Evolutionary conservation across 1,140 invertebrate genomes (phyloP).

Genomic region (Heliconius melpomene): DNA sequence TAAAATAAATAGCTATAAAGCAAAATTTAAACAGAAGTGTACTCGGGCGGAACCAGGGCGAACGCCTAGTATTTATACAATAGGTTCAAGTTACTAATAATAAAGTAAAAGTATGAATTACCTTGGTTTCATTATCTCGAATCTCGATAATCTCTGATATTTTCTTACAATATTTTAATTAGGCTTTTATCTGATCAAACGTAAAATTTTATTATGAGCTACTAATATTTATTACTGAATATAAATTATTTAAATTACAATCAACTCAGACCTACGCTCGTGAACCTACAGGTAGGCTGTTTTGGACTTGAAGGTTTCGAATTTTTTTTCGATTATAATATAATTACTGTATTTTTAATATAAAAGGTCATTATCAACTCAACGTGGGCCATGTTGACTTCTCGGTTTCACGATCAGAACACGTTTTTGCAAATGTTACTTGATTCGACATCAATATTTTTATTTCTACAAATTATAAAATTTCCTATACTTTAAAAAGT

Average conservation of each 20-base stretch:
- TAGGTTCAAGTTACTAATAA: slow-evolving; percentile 17
- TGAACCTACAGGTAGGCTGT: too few species aligned
- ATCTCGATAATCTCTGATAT: neutral
- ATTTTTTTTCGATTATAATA: too few species aligned
- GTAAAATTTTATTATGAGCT: neutral
- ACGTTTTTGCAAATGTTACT: slow-evolving; percentile 13
- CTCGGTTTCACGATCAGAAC: slow-evolving; percentile 8
- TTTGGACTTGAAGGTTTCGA: neutral
- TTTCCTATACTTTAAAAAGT: too few species aligned
- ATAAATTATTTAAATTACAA: neutral
- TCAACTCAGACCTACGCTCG: neutral
- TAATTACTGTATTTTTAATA: neutral
- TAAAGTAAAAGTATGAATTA: slow-evolving; percentile 22
- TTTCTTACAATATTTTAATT: neutral
- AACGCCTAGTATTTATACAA: neutral
- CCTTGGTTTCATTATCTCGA: slow-evolving; percentile 22
- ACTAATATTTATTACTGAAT: neutral
- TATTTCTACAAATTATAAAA: neutral
- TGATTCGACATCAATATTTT: neutral
- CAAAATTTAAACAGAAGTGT: neutral
- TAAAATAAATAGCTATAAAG: too few species aligned
- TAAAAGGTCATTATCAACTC: slow-evolving; percentile 24
- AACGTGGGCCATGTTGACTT: neutral
- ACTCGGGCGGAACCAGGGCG: neutral
- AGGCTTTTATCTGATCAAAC: slow-evolving; percentile 1